A percentile compares a stretch with the other conserved stretches of the same genome.
Evolutionary conservation across 2,113 vertebrate species (phyloP).

Genomic region (Cygnus atratus): DNA sequence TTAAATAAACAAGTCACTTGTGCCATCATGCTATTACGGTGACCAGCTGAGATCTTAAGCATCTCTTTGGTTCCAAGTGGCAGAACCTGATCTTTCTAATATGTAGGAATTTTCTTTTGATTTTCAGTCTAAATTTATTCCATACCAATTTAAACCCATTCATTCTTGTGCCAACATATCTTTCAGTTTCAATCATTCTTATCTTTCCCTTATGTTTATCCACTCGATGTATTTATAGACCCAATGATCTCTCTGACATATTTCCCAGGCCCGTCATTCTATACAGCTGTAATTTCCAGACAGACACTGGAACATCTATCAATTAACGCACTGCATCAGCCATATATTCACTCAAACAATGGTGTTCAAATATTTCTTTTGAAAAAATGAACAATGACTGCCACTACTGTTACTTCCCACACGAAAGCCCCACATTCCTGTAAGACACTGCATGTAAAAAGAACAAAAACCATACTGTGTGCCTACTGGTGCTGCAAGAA

Average conservation of each 20-base stretch:
- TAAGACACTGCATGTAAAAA: neutral
- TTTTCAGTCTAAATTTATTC: neutral
- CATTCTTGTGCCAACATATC: neutral
- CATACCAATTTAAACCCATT: neutral
- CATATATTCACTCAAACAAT: neutral
- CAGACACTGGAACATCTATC: neutral
- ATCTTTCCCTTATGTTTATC: conserved; percentile 14
- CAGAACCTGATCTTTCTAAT: neutral
- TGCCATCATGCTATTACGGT: neutral
- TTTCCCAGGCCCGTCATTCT: neutral
- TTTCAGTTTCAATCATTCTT: neutral
- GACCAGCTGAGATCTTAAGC: neutral
- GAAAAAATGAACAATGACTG: neutral
- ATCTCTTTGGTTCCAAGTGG: neutral
- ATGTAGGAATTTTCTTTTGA: neutral
- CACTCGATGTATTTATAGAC: neutral
- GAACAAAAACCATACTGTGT: neutral
- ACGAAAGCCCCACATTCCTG: neutral
- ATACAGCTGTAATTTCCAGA: neutral
- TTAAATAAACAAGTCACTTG: neutral
- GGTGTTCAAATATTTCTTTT: neutral
- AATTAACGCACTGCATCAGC: neutral
- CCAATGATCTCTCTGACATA: neutral
- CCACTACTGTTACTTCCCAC: neutral
- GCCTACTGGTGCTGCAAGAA: neutral